Conservation (phyloP, 2,113 vertebrate genomes). For the Tauraco erythrolophus region DNA sequence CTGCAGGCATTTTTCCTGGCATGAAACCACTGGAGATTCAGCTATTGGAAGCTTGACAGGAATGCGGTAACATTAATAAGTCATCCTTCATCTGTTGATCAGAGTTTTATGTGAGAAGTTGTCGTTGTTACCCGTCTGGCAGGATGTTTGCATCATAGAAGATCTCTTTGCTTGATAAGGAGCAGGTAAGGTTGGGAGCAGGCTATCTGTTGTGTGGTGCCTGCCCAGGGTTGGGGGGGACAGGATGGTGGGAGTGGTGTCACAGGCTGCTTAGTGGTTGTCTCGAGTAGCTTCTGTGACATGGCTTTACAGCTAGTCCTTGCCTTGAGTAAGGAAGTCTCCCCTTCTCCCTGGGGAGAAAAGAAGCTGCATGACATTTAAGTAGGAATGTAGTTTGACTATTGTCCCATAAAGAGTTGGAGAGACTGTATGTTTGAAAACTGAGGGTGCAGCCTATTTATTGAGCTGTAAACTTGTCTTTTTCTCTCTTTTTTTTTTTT, state of each 20-base stretch:
- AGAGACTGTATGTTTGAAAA: background rate
- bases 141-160: background rate
- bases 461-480: background rate
- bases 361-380: background rate
- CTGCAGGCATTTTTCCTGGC: constrained; percentile 30
- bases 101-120: background rate
- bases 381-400: background rate
- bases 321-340: background rate
- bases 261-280: background rate
- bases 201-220: fast-evolving
- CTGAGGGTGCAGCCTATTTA: background rate
- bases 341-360: background rate
- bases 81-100: constrained; percentile 35
- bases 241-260: background rate
- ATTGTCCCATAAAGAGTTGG: background rate
- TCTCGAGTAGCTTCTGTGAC: background rate
- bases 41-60: constrained; percentile 40
- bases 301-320: background rate
- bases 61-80: constrained; percentile 3
- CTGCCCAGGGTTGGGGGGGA: background rate
- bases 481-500: background rate
- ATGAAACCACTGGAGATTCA: constrained; percentile 1
- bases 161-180: background rate
- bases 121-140: background rate
- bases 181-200: constrained; percentile 8